Base-by-base conservation (phyloP, 2,113 vertebrate genomes). In the Gavialis gangeticus region DNA sequence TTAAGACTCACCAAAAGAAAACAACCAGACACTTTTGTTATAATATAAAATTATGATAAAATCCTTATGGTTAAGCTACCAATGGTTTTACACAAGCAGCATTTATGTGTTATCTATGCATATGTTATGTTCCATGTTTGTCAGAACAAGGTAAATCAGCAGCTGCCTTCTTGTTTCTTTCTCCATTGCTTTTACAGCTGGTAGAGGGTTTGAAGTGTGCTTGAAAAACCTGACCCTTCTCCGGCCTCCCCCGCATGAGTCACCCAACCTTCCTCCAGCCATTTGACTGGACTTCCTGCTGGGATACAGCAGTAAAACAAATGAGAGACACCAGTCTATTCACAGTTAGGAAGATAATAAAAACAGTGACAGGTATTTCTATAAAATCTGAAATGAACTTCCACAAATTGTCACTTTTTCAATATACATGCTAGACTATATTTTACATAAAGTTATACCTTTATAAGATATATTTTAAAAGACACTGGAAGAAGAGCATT, bases 161-260 rank as follows among this genome's bases (percentile, higher is more conserved):
- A 93, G 88, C 84, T 95, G 89, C 84, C 14, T 0, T 81, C 93
- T 88, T 63, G 69, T 86, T 95, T 96, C 81, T 90, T 85, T 66
- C 19, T 63, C 64, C 91, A 93, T 96, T 96, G 96, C 93, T 93
- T 97, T 96, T 96, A 95, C 89, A 97, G 96, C 94, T 97, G 95
- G 91, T 86, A 93, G 63, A 93, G 88, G 93, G 84, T 75, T 96
- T 96, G 94, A 82, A 87, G 94, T 96, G 75, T 79, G 91, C 96
- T 97, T 89, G 75, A 96, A 96, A 97, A 97, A 96, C 94, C 94
- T 97, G 97, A 97, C 97, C 97, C 97, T 95, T 96, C 95, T 96
- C 93, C 93, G 92, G 94, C 93, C 95, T 97, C 96, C 97, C 94
- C 96, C 82, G n/a, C 95, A 96, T 96, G 97, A 97, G 94, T 96